Percentiles rank a stretch among this genome's conserved stretches.
phyloP scores from a whole-genome alignment of 1,140 invertebrate genomes.

The Drosophila ananassae region DNA sequence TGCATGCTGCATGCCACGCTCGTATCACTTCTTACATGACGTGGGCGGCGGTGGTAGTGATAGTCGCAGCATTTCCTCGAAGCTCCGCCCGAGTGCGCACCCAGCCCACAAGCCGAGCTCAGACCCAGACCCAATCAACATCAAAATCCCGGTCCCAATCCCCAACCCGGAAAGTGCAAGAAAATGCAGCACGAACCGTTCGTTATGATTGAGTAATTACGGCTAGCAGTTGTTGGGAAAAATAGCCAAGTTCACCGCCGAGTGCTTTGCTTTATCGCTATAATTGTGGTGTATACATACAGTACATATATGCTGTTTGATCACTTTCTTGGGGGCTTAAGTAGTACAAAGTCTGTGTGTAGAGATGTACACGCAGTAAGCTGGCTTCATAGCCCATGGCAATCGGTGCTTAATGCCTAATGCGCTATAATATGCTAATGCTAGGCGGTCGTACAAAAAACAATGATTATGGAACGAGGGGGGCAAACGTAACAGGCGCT shows the following conservation, averaged over 20 bases:
- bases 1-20: conserved; percentile 43
- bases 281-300: not conserved
- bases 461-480: conserved; percentile 18
- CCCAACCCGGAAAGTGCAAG: conserved; percentile 26
- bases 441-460: conserved; percentile 20
- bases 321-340: conserved; percentile 7
- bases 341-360: conserved; percentile 23
- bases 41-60: conserved; percentile 36
- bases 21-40: conserved; percentile 37
- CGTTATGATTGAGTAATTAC: conserved; percentile 58
- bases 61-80: conserved; percentile 47
- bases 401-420: conserved; percentile 29
- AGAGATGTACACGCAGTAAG: not conserved
- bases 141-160: not conserved
- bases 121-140: not conserved
- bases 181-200: conserved; percentile 37
- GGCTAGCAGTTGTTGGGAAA: conserved; percentile 3
- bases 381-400: conserved; percentile 7
- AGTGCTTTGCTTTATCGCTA: conserved; percentile 1
- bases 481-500: conserved; percentile 35
- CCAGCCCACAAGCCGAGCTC: not conserved
- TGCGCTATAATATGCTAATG: conserved; percentile 10
- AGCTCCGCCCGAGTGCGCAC: not conserved
- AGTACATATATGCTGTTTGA: not conserved
- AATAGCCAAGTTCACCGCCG: conserved; percentile 6